Conservation (phyloP, 2,113 vertebrate genomes). For the Ranitomeya variabilis region DNA sequence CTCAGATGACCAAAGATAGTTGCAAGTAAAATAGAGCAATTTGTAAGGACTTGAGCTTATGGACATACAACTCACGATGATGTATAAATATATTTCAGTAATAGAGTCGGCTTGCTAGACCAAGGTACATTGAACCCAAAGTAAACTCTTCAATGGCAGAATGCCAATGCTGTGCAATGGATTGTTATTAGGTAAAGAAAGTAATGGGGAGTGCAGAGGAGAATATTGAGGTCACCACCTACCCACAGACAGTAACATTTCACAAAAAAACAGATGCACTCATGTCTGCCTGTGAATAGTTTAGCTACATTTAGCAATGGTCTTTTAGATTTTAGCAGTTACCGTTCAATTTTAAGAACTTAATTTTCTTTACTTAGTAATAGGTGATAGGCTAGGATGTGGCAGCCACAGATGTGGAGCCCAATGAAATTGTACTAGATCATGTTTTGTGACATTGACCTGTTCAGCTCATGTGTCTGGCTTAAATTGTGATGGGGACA, state of each 20-base stretch:
- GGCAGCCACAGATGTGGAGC: too few relatives aligned
- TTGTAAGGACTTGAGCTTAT: conserved; percentile 7
- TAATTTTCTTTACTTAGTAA: too few relatives aligned
- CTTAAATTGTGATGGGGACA: too few relatives aligned
- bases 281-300: not conserved
- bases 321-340: too few relatives aligned
- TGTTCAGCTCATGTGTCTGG: too few relatives aligned
- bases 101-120: not conserved
- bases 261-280: not conserved
- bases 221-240: not conserved
- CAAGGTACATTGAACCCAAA: not conserved
- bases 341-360: too few relatives aligned
- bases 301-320: not conserved
- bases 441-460: too few relatives aligned
- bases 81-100: not conserved
- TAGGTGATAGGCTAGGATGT: too few relatives aligned
- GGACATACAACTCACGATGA: not conserved
- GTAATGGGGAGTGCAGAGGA: not conserved
- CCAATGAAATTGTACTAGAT: too few relatives aligned
- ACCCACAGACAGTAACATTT: not conserved
- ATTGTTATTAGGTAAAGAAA: not conserved
- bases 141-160: not conserved
- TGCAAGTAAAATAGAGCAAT: not conserved
- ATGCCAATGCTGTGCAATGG: not conserved
- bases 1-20: not conserved